Evolutionary conservation across 2,113 vertebrate genomes (phyloP).

Genomic region (Nothocercus julius): DNA sequence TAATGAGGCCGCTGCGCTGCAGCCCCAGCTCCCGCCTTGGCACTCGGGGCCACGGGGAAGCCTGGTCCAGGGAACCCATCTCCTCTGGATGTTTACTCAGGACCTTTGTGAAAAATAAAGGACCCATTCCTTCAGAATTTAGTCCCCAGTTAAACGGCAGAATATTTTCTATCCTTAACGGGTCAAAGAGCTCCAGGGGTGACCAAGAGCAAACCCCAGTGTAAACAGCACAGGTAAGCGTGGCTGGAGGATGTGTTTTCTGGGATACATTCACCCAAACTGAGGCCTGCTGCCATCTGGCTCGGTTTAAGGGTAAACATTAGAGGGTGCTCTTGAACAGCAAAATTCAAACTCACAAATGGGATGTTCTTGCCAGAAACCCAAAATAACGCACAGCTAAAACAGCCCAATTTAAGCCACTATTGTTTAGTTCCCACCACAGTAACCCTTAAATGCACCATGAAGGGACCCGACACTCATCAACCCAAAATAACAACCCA

Average conservation of each 20-base stretch:
- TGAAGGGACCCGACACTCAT: rapidly evolving
- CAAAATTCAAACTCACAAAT: neutral
- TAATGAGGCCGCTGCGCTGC: neutral
- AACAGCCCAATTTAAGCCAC: neutral
- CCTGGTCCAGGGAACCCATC: neutral
- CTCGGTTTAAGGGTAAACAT: neutral
- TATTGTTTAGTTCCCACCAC: neutral
- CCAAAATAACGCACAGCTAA: neutral
- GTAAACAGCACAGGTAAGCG: neutral
- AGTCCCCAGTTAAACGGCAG: neutral
- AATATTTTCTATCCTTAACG: neutral
- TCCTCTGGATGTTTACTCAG: neutral
- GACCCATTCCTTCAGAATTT: neutral
- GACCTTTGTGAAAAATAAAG: neutral
- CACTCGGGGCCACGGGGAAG: neutral
- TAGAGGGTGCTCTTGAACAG: neutral
- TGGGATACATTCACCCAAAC: neutral
- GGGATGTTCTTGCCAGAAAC: neutral
- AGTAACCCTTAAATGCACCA: neutral
- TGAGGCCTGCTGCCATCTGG: neutral
- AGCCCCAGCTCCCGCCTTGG: neutral
- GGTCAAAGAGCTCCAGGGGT: neutral
- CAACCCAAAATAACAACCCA: neutral
- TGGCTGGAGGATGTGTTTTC: neutral
- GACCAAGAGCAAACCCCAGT: neutral